Conservation (phyloP, 2,113 vertebrate genomes). For the Puffinus mauretanicus region DNA sequence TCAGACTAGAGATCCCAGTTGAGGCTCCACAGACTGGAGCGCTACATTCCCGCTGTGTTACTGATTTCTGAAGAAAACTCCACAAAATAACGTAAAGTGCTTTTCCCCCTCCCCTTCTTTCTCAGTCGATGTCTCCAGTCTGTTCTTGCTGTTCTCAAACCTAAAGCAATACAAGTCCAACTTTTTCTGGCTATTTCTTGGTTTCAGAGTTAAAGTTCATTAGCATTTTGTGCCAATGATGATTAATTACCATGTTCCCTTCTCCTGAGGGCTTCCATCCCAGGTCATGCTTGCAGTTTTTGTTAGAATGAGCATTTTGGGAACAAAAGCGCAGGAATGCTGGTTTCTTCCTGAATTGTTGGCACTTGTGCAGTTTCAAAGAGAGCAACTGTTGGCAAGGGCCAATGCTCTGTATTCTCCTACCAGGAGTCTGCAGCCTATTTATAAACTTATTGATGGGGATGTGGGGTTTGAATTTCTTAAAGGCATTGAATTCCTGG, state of each 20-base stretch:
- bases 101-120: not conserved
- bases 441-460: not conserved
- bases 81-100: not conserved
- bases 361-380: not conserved
- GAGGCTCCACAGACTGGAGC: not conserved
- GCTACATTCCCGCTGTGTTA: rapidly evolving
- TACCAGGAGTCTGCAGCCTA: not conserved
- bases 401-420: not conserved
- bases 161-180: not conserved
- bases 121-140: rapidly evolving
- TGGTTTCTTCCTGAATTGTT: not conserved
- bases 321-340: not conserved
- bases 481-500: not conserved
- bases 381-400: not conserved
- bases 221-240: not conserved
- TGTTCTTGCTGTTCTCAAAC: not conserved
- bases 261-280: not conserved
- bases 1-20: too few relatives aligned
- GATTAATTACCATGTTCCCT: not conserved
- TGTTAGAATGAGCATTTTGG: not conserved
- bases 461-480: not conserved
- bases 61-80: not conserved
- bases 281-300: not conserved
- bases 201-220: not conserved
- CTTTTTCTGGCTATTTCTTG: not conserved